Evolutionary conservation across 2,888 invertebrate species (phyloP).

Genomic region (Calameuta filiformis): DNA sequence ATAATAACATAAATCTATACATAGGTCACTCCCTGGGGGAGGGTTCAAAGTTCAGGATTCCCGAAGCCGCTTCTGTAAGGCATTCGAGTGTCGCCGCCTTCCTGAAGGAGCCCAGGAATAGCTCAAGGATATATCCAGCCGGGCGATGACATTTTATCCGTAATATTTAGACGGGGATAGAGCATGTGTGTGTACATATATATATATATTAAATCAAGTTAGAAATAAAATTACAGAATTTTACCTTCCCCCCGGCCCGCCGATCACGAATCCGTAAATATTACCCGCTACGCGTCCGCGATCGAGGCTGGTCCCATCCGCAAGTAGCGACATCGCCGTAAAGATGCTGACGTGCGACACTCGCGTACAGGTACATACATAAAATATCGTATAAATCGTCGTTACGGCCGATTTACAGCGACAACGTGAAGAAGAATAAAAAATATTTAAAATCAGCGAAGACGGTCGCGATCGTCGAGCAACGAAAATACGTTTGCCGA

Average conservation of each 20-base stretch:
- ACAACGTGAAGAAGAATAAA: no score
- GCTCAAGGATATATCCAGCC: not conserved
- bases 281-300: not conserved
- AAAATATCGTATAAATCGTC: no score
- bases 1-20: not conserved
- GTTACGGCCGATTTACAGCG: no score
- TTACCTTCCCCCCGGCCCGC: accelerated
- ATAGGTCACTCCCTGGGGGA: not conserved
- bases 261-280: not conserved
- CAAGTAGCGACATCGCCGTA: no score
- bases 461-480: not conserved
- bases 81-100: not conserved
- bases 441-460: no score
- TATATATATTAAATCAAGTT: not conserved
- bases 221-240: not conserved
- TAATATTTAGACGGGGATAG: not conserved
- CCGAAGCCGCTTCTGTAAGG: not conserved
- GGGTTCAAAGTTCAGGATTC: not conserved
- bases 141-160: not conserved
- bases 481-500: constrained; percentile 2
- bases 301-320: no score
- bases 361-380: no score
- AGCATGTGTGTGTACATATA: not conserved
- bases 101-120: not conserved
- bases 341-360: no score